phyloP scores from a whole-genome alignment of 2,797 vertebrate species.

The Danio jaintianensis region DNA sequence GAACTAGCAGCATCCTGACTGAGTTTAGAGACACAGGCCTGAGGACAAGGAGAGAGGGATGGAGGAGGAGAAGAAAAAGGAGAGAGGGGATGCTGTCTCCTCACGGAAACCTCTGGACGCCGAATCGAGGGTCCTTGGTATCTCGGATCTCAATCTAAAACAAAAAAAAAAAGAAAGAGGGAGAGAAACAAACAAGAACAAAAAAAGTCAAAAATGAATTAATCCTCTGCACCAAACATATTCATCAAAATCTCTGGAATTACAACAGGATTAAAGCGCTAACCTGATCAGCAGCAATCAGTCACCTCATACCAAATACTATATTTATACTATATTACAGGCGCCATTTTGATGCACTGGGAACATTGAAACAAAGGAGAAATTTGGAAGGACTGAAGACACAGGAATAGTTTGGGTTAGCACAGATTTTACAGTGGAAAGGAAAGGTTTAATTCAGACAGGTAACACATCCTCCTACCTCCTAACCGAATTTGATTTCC shows the following conservation, averaged over 20 bases:
- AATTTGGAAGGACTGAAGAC: neutral
- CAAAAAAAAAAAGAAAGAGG: slow-evolving; percentile 45
- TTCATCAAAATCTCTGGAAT: neutral
- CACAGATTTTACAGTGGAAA: slow-evolving; percentile 16
- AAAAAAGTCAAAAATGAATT: neutral
- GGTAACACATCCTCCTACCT: neutral
- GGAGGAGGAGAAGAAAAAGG: slow-evolving; percentile 52
- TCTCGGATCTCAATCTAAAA: slow-evolving; percentile 76
- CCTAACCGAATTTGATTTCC: neutral
- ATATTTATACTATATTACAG: too few species aligned
- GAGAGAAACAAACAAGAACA: neutral
- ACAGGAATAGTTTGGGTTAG: slow-evolving; percentile 27
- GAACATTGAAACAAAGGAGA: neutral
- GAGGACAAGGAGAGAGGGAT: slow-evolving; percentile 55
- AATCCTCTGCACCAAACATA: neutral
- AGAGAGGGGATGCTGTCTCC: slow-evolving; percentile 42
- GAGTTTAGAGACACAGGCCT: slow-evolving; percentile 65
- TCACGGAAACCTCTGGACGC: slow-evolving; percentile 73
- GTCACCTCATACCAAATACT: neutral
- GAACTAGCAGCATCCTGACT: slow-evolving; percentile 58
- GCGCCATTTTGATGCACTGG: neutral
- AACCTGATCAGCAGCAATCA: neutral
- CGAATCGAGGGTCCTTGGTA: slow-evolving; percentile 68
- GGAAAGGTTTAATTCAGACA: slow-evolving; percentile 21
- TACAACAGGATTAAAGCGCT: neutral